Conservation (phyloP, 2,888 invertebrate genomes). For the Aleiodes alternator region DNA sequence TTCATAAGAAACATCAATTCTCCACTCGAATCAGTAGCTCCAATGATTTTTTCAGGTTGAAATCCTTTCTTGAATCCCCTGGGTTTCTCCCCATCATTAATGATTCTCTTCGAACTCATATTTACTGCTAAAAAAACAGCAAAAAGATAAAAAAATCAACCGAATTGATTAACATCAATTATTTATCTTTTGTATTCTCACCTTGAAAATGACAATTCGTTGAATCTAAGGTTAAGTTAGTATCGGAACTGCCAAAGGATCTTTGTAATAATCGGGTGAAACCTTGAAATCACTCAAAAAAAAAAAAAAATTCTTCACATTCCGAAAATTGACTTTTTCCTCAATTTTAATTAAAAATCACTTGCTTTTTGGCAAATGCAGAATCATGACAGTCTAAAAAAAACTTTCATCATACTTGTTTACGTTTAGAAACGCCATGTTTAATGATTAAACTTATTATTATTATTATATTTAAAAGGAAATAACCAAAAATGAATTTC, state of each 20-base stretch:
- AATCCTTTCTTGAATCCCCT: slow-evolving; percentile 88
- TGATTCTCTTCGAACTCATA: slow-evolving; percentile 56
- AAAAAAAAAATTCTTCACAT: background rate
- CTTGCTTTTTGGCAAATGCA: background rate
- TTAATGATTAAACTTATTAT: slow-evolving; percentile 5
- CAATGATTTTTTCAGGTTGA: slow-evolving; percentile 90
- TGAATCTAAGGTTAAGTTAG: no score
- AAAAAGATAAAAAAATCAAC: background rate
- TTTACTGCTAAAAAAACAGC: background rate
- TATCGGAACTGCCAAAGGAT: no score
- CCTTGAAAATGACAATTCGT: no score
- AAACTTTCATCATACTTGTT: slow-evolving; percentile 34
- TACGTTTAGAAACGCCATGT: slow-evolving; percentile 43
- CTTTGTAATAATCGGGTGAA: no score
- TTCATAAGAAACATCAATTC: slow-evolving; percentile 93
- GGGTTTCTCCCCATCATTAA: slow-evolving; percentile 80
- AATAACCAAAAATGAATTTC: slow-evolving; percentile 14
- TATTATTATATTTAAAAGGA: no score
- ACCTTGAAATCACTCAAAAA: no score
- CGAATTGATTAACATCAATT: no score
- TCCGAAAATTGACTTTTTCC: background rate
- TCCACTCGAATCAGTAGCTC: slow-evolving; percentile 92
- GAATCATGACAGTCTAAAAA: background rate
- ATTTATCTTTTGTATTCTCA: no score
- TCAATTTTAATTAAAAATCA: background rate